A percentile compares a stretch with the other conserved stretches of the same genome.
phyloP scores from a whole-genome alignment of 2,113 vertebrate genomes.

The Centrocercus urophasianus region DNA sequence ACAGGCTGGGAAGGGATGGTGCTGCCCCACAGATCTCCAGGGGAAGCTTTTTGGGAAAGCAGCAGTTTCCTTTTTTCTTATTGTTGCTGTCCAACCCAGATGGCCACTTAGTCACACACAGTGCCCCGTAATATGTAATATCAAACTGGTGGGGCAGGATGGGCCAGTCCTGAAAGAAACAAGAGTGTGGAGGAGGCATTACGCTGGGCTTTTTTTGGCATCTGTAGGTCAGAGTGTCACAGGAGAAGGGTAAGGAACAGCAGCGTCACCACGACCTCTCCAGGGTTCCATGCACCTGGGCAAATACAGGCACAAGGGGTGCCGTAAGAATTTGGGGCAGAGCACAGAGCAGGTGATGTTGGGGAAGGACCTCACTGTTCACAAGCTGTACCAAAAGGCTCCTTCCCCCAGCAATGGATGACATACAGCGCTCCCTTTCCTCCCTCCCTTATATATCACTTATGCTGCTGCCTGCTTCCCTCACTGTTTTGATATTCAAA shows the following conservation, averaged over 20 bases:
- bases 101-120: not conserved
- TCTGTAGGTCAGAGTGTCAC: not conserved
- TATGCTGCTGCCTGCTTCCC: not conserved
- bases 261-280: not conserved
- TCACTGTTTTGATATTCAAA: not conserved
- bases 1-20: not conserved
- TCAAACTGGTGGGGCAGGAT: not conserved
- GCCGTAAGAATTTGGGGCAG: not conserved
- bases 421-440: not conserved
- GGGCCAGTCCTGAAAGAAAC: not conserved
- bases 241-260: not conserved
- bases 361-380: not conserved
- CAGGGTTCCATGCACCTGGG: not conserved
- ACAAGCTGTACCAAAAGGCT: not conserved
- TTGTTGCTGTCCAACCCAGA: not conserved
- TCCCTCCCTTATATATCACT: not conserved
- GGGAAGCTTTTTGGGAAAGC: conserved; percentile 14
- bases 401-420: not conserved
- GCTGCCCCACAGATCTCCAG: not conserved
- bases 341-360: too few relatives aligned
- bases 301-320: not conserved
- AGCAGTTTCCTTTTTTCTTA: not conserved
- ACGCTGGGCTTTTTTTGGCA: not conserved
- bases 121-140: not conserved
- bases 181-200: not conserved